Base-by-base conservation (phyloP, 1,140 invertebrate genomes). In the Grapholita molesta region DNA sequence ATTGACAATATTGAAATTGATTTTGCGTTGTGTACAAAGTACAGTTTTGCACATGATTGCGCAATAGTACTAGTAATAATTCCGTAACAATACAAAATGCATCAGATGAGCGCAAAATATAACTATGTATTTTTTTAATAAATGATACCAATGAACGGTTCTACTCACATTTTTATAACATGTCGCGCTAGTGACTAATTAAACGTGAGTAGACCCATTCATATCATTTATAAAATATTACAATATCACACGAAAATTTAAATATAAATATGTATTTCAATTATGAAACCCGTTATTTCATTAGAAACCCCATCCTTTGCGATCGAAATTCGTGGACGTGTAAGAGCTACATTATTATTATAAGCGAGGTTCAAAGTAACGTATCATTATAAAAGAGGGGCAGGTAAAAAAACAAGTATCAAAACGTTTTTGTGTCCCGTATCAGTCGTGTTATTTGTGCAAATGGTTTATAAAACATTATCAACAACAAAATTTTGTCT, bases 361-460 rank as follows among this genome's bases (percentile, higher is more conserved):
- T 75, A 87, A 79, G 83, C 85, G 86, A 86, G 83, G 80, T 83
- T 28, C 76, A 86, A 88, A 78, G 77, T 77, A 84, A 82, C 69
- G 79, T 72, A 79, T 80, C 79, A 78, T 80, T 86, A 84, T 75
- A 86, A 88, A 90, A 79, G 79, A 90, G 83, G 84, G 86, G 83
- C 78, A 88, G 85, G 83, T 90, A 89, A 88, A 90, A 89, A 82
- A 79, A 83, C 86, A 90, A 87, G 85, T 88, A 86, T 89, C 84
- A 88, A 89, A 90, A 90, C 85, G 80, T 75, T 89, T 79, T 82
- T 90, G 86, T 90, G 88, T 90, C 88, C 88, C 88, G 83, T 89
- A 83, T 90, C 88, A 90, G 88, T 90, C 88, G 82, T 83, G 83
- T 88, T 86, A 80, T 90, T 90, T 90, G 88, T 90, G 88, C 88